phyloP scores from a whole-genome alignment of 2,888 invertebrate species.

The Aspidiotus rigidus region DNA sequence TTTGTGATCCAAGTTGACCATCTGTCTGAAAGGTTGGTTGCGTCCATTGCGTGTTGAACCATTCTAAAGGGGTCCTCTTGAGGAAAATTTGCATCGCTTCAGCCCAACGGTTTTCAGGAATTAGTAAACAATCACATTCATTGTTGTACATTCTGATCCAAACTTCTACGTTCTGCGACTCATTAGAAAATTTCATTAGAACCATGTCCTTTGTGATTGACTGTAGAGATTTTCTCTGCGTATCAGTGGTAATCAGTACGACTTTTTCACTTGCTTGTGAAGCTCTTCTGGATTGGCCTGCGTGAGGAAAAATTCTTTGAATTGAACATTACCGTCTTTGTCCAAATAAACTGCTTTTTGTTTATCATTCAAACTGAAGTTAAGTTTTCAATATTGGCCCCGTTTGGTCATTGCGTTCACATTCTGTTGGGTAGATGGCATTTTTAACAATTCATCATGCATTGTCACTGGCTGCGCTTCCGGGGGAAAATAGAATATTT shows the following conservation, averaged over 20 bases:
- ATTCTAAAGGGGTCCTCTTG: slow-evolving; percentile 10
- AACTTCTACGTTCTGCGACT: slow-evolving; percentile 1
- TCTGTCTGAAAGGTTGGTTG: slow-evolving; percentile 7
- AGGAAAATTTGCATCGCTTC: slow-evolving; percentile 9
- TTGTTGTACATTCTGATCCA: slow-evolving; percentile 14
- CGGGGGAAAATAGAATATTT: slow-evolving; percentile 2
- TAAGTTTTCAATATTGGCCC: slow-evolving; percentile 9
- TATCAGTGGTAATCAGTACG: not conserved
- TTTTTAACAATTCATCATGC: not conserved
- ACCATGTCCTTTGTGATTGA: slow-evolving; percentile 15
- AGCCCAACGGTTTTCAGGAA: not conserved
- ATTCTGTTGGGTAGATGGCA: slow-evolving; percentile 4
- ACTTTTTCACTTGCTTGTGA: not conserved
- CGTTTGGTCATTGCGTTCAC: slow-evolving; percentile 20
- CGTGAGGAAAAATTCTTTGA: slow-evolving; percentile 13
- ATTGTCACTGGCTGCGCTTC: slow-evolving; percentile 12
- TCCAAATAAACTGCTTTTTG: slow-evolving; percentile 5
- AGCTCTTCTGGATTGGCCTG: not conserved
- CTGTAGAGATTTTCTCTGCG: not conserved
- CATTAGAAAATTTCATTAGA: slow-evolving; percentile 2
- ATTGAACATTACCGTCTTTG: slow-evolving; percentile 10
- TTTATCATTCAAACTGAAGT: slow-evolving; percentile 7
- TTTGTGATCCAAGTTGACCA: slow-evolving; percentile 18
- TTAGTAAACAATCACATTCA: slow-evolving; percentile 1
- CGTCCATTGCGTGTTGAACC: slow-evolving; percentile 3